phyloP scores from a whole-genome alignment of 2,888 invertebrate species.

The Cistogaster globosa region DNA sequence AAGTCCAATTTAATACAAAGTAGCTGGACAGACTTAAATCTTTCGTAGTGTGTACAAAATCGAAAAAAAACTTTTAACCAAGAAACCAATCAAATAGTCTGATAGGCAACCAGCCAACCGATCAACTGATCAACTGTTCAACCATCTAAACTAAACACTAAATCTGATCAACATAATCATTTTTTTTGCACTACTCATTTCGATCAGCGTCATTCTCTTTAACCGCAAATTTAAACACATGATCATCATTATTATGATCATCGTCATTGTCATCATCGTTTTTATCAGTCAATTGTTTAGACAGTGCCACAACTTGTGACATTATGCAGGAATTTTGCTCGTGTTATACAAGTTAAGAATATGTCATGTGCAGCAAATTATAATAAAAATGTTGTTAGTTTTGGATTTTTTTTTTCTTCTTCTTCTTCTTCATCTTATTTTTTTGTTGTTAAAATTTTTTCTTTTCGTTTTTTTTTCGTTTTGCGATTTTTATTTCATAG shows the following conservation, averaged over 20 bases:
- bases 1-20: constrained; percentile 71
- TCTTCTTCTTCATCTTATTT: neutral
- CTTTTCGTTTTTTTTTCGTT: neutral
- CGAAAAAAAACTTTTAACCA: too few species aligned
- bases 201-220: constrained; percentile 28
- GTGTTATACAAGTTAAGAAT: constrained; percentile 72
- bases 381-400: constrained; percentile 71
- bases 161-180: constrained; percentile 61
- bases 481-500: constrained; percentile 22
- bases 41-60: constrained; percentile 1
- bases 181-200: constrained; percentile 63
- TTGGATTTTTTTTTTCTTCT: constrained; percentile 19
- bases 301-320: constrained; percentile 67
- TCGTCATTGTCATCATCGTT: constrained; percentile 25
- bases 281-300: constrained; percentile 67
- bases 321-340: constrained; percentile 72
- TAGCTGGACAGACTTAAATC: constrained; percentile 55
- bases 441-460: neutral
- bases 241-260: constrained; percentile 48
- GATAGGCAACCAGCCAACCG: constrained; percentile 27
- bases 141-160: constrained; percentile 53
- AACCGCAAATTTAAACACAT: neutral
- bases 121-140: constrained; percentile 37
- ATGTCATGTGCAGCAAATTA: constrained; percentile 72
- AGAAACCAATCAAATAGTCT: constrained; percentile 13